Conservation (phyloP, 2,113 vertebrate species). For the Campylorhamphus procurvoides region DNA sequence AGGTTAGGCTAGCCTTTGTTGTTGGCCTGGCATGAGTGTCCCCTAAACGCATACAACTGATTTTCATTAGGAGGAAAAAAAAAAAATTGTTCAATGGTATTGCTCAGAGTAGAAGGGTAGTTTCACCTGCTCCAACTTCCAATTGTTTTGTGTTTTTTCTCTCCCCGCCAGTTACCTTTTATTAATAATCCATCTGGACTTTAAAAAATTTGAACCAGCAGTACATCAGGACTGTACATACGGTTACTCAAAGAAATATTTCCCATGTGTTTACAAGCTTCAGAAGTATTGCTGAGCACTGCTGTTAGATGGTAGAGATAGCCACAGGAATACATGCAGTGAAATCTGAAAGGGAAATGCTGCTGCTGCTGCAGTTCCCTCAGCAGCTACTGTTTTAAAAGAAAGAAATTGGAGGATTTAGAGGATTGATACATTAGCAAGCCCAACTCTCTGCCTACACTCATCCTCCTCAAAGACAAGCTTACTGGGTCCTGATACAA, state of each 20-base stretch:
- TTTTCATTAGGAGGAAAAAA: neutral
- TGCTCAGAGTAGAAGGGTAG: neutral
- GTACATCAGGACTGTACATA: neutral
- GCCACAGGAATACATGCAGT: neutral
- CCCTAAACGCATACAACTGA: neutral
- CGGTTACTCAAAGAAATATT: neutral
- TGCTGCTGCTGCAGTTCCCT: neutral
- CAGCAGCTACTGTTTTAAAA: neutral
- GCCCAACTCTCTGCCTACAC: neutral
- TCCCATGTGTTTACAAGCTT: neutral
- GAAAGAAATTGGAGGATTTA: neutral
- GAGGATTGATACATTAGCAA: neutral
- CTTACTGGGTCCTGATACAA: neutral
- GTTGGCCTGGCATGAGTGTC: neutral
- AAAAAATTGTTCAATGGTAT: neutral
- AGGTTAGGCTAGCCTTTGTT: neutral
- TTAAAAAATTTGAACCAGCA: neutral
- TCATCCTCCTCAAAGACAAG: neutral
- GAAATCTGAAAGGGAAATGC: neutral
- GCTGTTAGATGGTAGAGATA: neutral
- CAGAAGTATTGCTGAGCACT: neutral
- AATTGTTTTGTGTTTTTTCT: neutral
- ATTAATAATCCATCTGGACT: neutral
- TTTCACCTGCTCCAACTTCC: neutral
- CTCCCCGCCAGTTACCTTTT: neutral